Evolutionary conservation across 2,888 invertebrate genomes (phyloP), one percentile per base, ranked within the genome.

Genomic region (Lampropteryx suffumata): DNA sequence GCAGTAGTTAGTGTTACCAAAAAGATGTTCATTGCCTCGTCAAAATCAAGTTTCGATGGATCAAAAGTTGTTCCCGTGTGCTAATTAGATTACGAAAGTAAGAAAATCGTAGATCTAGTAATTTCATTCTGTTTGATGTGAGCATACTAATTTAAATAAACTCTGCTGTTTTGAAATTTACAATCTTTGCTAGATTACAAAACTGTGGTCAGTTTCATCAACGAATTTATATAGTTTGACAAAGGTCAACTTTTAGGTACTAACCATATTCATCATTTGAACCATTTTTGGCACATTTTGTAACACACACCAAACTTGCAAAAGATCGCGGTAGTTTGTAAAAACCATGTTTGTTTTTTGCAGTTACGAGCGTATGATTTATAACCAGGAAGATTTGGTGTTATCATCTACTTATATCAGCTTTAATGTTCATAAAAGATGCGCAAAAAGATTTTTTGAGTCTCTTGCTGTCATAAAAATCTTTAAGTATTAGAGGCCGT

Each of bases 141-240:
- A 53, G 56, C 58, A 71, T 74, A 24, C 24, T 24, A 69, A 79
- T 79, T 71, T 66, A 69, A 76, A 79, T 75, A 50, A 57, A 46
- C 42, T 47, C 35, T 59, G 44, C 54, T 53, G 66, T 75, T 71
- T 69, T 66, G 70, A 65, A 73, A 73, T 61, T 45, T 55, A 50
- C 35, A 55, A 65, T 67, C 57, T 64, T 55, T 50, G 62, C 61
- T 59, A 58, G 37, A 65, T 75, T 73, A 69, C 65, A 67, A 59
- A 71, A 72, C 48, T 40, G 35, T 55, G 64, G 59, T 64, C 61
- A 62, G 40, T 64, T 67, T 66, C 57, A 58, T 48, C 61, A 59
- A 63, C 39, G 21, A 54, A 49, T 39, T 55, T 43, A 49, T 47
- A 37, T 48, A 27, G 21, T 33, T 36, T 51, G 48, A 47, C 48